Base-by-base conservation (phyloP, 2,113 vertebrate species). In the Hypocryptadius cinnamomeus region DNA sequence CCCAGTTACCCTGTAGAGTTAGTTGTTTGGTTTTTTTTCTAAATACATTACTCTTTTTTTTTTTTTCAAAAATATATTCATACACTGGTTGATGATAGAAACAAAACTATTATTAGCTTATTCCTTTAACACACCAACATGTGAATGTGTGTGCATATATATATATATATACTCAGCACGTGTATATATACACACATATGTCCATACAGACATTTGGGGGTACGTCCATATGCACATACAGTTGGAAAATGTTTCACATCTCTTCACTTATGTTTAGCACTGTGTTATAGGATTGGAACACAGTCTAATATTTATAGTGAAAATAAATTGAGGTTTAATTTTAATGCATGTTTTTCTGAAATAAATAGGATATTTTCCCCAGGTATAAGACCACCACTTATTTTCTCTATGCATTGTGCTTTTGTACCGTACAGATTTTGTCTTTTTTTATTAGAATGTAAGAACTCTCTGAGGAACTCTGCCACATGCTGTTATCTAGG, bases 81-180 rank as follows among this genome's bases (percentile, higher is more conserved):
- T 94, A 97, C 91, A 96, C 87, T 89, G 84, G 76, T 96, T 91
- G 94, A 97, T 96, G 96, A 93, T 95, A 96, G 96, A 98, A 98
- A 97, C 82, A 95, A 96, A 98, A 97, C 82, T 96, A 61, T 73
- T 97, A 98, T 98, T 98, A 97, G 98, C 97, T 98, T 98, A 98
- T 97, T 98, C 97, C 97, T 98, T 97, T 97, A 97, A 95, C 95
- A 96, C 81, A 33, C 86, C 96, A 96, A 96, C 87, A 92, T 90
- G 96, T 91, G 96, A 96, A 96, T 91, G 87, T 79, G 93, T 96
- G 96, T 91, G 94, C 80, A 93, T 91, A 90, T 92, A 92, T 91
- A 93, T 28, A 89, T 90, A 83, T 86, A 94, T 80, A 92, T 89
- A 88, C 88, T 94, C 94, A 87, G 82, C 22, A 70, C 3, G 13